Base-by-base conservation (phyloP, 2,888 invertebrate genomes). In the Cryptosula pallasiana region DNA sequence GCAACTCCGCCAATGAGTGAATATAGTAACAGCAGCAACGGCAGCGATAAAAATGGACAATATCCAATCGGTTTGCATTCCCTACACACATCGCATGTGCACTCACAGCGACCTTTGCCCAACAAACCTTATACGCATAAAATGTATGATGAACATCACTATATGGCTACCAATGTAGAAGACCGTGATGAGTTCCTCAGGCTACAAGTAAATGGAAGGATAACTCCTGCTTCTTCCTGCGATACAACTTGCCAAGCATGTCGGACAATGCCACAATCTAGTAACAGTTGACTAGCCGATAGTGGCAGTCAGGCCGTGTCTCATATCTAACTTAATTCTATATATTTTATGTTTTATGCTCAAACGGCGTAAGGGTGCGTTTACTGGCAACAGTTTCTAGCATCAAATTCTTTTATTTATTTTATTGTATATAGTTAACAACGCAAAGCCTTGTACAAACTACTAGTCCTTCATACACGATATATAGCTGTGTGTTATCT, bases 11-110 rank as follows among this genome's bases (percentile, higher is more conserved):
- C 27, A 5, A 63, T 63, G 63, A 63, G 63, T n/a, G 63, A 63
- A n/a, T 63, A 63, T n/a, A 63, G 63, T n/a, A 55, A 25, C 23
- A 63, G 63, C 32, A 63, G 63, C 63, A 63, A 63, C n/a, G 63
- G 63, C 32, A 63, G 63, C 32, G 63, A 63, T 34, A 63, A 63
- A n/a, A 63, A 63, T 63, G 63, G 63, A 9, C 63, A 20, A n/a
- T 63, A 63, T 32, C 63, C 63, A 32, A 27, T 63, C 2, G 32
- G 63, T 32, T 32, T 63, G 9, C 63, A 63, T n/a, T 63, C 63
- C 13, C n/a, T 63, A 32, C 63, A 63, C 5, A 32, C 29, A 9
- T 63, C 63, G 3, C 63, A 63, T 13, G 45, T 45, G 20, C 63
- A 63, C 3, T 20, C 63, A 9, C 63, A 63, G 34, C 25, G 63